These are phyloP conservation scores for Epizoanthus stellaris DNA, from an alignment of 92 coral and sea anemone genomes.

Conservation along the genomic window DNA sequence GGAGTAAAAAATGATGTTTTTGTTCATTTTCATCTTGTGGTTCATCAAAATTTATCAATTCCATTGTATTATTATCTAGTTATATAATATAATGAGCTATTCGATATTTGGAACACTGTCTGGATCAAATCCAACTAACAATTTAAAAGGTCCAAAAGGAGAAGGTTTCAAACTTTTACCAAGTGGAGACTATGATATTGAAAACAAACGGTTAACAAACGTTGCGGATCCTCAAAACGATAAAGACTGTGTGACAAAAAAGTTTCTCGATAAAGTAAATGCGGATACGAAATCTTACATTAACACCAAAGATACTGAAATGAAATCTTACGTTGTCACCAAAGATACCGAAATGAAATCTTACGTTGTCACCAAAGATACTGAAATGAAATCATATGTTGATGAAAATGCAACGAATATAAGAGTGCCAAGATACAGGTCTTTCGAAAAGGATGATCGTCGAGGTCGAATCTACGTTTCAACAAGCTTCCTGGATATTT, in stretches of 20 bases:
- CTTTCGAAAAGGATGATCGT: not conserved
- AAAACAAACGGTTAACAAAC: not conserved
- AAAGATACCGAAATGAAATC: too few species aligned
- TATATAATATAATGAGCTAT: slow-evolving; percentile 46
- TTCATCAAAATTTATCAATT: not conserved
- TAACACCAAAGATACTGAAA: too few species aligned
- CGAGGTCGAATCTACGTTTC: slow-evolving; percentile 2
- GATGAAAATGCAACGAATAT: not conserved
- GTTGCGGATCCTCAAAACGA: not conserved
- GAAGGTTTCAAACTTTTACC: not conserved
- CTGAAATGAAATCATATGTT: too few species aligned
- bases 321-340: too few species aligned
- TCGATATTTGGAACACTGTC: slow-evolving; percentile 36
- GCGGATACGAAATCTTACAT: too few species aligned
- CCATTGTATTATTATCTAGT: slow-evolving; percentile 32
- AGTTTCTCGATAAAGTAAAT: not conserved
- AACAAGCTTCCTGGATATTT: not conserved
- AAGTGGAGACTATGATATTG: not conserved
- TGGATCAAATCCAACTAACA: not conserved
- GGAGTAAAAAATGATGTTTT: slow-evolving; percentile 41
- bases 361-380: too few species aligned
- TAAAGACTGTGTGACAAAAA: slow-evolving; percentile 8
- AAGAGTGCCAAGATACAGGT: not conserved
- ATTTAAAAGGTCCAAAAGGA: not conserved
- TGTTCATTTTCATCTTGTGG: not conserved